Evolutionary conservation across 1,140 invertebrate species (phyloP), one percentile per base, ranked within the genome.

Genomic region (Trachymyrmex cornetzi): DNA sequence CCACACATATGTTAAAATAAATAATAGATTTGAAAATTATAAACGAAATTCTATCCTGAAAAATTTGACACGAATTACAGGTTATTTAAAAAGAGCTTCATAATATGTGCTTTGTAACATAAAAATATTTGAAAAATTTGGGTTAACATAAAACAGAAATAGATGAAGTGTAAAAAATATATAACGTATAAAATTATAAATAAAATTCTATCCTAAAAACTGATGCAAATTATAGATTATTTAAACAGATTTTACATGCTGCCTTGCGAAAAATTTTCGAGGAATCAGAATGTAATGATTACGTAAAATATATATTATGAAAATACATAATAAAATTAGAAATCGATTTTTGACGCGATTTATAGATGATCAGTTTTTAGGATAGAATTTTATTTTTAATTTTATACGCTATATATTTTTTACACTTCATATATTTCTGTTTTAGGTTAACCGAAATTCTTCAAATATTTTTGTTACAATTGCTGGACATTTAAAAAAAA

Each of bases 311-410:
- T 53, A 53, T 50, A 53, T 53, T 55, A 57, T 57, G 4, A 57
- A 57, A n/a, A 57, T 57, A 57, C 0, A 57, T n/a, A 48, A 48
- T 27, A 2, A 63, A 61, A 63, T 63, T 16, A 64, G 30, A 64
- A 19, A 66, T 63, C 38, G 34, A 66, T n/a, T 34, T 66, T 30
- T 38, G 5, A 34, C 7, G 22, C 9, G 2, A 19, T n/a, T 66
- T n/a, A 34, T 34, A 64, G 0, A 38, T 38, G 2, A 3, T n/a
- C 27, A 64, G 57, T 24, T 61, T 61, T 61, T 11, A 61, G 14
- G 1, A 64, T 64, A 9, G 27, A 64, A 64, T 64, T 34, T 64
- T 34, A 16, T 64, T 34, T 64, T 9, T 64, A 64, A 64, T 64
- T 30, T 64, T n/a, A 34, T 9, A 64, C 0, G 16, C 1, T 19